These are phyloP conservation scores for Crypturellus undulatus DNA, from an alignment of 2,113 vertebrate species.

Conservation along the genomic window DNA sequence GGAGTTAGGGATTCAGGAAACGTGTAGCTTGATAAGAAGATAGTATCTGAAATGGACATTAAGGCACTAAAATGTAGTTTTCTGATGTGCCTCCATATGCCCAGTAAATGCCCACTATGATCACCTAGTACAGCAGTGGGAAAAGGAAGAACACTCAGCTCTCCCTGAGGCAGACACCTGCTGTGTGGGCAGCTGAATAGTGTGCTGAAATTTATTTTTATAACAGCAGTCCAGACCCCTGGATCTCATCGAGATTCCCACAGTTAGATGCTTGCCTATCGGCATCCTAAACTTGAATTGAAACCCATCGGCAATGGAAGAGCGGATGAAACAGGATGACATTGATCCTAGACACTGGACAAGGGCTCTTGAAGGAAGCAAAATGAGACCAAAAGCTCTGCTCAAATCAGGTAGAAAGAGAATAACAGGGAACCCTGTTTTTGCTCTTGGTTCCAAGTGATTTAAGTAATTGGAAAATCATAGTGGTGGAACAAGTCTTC, in stretches of 20 bases:
- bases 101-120: background rate
- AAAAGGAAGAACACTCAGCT: background rate
- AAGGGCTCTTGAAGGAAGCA: background rate
- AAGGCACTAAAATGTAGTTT: background rate
- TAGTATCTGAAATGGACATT: background rate
- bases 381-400: background rate
- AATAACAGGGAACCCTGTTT: slow-evolving; percentile 12
- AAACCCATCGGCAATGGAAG: background rate
- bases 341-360: background rate
- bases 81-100: background rate
- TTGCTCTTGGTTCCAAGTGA: slow-evolving; percentile 59
- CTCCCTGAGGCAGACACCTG: background rate
- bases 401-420: background rate
- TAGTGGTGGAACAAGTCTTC: slow-evolving; percentile 45
- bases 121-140: background rate
- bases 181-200: background rate
- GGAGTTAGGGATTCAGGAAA: background rate
- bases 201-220: background rate
- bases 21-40: accelerated
- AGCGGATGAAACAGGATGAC: background rate
- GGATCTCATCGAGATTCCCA: background rate
- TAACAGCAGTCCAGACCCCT: background rate
- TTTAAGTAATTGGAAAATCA: slow-evolving; percentile 72
- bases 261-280: background rate
- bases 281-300: background rate